A percentile compares a stretch with the other conserved stretches of the same genome.
phyloP scores from a whole-genome alignment of 2,888 invertebrate genomes.

The Caenorhabditis japonica region DNA sequence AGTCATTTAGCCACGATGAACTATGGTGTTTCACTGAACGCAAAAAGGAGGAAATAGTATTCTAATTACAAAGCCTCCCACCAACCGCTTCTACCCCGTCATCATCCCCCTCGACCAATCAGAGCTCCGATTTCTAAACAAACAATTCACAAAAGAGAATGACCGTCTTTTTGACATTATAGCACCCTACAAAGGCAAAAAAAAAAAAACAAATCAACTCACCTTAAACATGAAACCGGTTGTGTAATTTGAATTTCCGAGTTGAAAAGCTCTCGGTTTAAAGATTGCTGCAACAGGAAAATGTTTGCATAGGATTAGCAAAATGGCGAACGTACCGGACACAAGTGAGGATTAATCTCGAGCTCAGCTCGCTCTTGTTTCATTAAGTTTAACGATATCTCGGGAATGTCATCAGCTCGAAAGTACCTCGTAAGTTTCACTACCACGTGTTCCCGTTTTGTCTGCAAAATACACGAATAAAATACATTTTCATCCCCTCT shows the following conservation, averaged over 20 bases:
- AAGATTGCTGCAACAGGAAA: conserved; percentile 37
- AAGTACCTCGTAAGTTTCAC: conserved; percentile 81
- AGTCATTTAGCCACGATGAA: too few relatives aligned
- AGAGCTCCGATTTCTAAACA: conserved; percentile 29
- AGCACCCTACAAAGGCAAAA: background rate
- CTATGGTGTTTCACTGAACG: too few relatives aligned
- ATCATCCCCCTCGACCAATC: conserved; percentile 20
- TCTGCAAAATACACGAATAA: conserved; percentile 77
- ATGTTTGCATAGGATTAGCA: conserved; percentile 1
- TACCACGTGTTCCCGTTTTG: conserved; percentile 80
- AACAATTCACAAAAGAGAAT: conserved; percentile 8
- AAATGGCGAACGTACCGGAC: conserved; percentile 33
- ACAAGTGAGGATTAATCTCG: conserved; percentile 46
- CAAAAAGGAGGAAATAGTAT: too few relatives aligned
- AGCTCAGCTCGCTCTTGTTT: conserved; percentile 60
- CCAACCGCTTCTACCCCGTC: background rate
- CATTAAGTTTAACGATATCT: conserved; percentile 73
- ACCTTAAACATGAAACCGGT: conserved; percentile 80
- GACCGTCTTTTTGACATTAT: conserved; percentile 13
- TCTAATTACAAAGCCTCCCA: conserved; percentile 26
- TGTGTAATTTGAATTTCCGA: conserved; percentile 80
- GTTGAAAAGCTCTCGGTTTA: conserved; percentile 80
- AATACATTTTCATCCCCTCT: too few relatives aligned
- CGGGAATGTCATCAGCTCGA: conserved; percentile 81
- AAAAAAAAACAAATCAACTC: conserved; percentile 48